Conservation (phyloP, 2,113 vertebrate species). For the Heterochromis multidens region DNA sequence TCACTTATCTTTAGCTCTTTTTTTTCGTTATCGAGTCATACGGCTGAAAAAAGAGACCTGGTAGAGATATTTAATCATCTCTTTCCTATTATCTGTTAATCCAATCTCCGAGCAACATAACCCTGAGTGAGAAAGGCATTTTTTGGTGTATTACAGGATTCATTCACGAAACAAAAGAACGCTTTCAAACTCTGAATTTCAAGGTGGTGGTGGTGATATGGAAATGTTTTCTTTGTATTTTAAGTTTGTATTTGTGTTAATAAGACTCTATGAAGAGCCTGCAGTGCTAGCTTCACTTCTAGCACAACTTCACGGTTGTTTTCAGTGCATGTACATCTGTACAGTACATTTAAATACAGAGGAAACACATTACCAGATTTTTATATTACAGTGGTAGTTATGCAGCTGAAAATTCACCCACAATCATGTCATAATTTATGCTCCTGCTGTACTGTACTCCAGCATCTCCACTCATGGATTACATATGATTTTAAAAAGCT, state of each 20-base stretch:
- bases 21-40: not conserved
- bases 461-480: not conserved
- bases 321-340: not conserved
- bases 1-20: not conserved
- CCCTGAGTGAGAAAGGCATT: not conserved
- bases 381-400: accelerated
- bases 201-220: not conserved
- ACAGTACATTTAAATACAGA: not conserved
- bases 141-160: not conserved
- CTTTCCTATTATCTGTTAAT: not conserved
- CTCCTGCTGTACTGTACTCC: not conserved
- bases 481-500: not conserved
- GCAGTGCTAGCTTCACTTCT: not conserved
- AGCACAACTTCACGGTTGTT: not conserved
- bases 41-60: conserved; percentile 26
- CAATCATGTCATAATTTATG: not conserved
- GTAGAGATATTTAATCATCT: not conserved
- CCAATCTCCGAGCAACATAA: not conserved
- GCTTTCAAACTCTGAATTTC: not conserved
- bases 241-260: too few species aligned
- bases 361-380: not conserved
- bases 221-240: not conserved
- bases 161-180: not conserved
- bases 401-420: not conserved
- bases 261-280: not conserved